A percentile compares a stretch with the other conserved stretches of the same genome.
Evolutionary conservation across 2,888 invertebrate species (phyloP).

Genomic region (Rhyacophila evoluta): DNA sequence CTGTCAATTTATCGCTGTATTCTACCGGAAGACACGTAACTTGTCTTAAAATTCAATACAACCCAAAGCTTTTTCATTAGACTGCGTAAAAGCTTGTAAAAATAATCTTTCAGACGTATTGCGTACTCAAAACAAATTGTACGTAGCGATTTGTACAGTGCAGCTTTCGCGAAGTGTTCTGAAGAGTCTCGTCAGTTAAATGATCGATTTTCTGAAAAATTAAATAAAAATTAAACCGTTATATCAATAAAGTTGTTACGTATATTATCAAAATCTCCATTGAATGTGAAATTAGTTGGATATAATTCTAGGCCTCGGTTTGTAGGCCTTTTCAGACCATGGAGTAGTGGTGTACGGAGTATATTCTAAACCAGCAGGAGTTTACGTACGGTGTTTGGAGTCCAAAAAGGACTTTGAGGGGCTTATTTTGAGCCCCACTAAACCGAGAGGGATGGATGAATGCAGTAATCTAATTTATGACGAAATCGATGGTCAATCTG

Average conservation of each 20-base stretch:
- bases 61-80: not conserved
- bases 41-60: not conserved
- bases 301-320: slow-evolving; percentile 5
- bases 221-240: not conserved
- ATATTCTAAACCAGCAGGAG: not conserved
- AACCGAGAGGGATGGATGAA: slow-evolving; percentile 66
- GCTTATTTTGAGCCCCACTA: slow-evolving; percentile 16
- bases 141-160: not conserved
- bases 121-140: slow-evolving; percentile 7
- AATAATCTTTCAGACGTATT: not conserved
- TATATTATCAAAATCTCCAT: not conserved
- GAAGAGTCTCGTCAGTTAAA: not conserved
- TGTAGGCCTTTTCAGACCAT: not conserved
- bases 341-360: not conserved
- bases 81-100: not conserved
- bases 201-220: not conserved
- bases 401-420: not conserved
- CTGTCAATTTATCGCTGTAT: not conserved
- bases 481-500: slow-evolving; percentile 69
- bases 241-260: not conserved
- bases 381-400: not conserved
- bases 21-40: not conserved
- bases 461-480: slow-evolving; percentile 69
- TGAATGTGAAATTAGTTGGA: not conserved
- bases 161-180: not conserved